A percentile compares a stretch with the other conserved stretches of the same genome.
phyloP scores from a whole-genome alignment of 2,797 vertebrate genomes.

The Meda fulgida region DNA sequence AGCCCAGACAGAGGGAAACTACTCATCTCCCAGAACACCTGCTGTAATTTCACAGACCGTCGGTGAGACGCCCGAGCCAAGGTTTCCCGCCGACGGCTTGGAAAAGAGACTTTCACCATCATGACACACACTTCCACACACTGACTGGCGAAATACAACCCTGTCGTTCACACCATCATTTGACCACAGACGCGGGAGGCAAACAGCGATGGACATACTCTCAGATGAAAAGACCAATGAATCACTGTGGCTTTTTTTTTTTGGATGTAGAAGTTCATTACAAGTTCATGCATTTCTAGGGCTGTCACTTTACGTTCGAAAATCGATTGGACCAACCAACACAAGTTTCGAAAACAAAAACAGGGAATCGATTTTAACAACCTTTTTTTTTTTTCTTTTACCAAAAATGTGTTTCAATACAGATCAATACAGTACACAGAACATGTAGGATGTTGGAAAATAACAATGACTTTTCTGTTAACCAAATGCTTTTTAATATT shows the following conservation, averaged over 20 bases:
- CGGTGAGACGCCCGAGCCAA: background rate
- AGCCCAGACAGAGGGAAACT: background rate
- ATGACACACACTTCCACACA: background rate
- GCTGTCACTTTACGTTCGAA: too few relatives aligned
- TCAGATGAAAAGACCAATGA: background rate
- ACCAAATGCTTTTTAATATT: too few relatives aligned
- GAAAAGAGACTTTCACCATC: slow-evolving; percentile 26
- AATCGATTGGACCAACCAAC: too few relatives aligned
- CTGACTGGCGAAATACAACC: background rate
- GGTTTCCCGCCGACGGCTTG: background rate
- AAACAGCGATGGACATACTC: background rate
- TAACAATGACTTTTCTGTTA: too few relatives aligned
- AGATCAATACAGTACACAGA: too few relatives aligned
- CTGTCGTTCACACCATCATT: slow-evolving; percentile 12
- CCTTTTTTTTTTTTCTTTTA: too few relatives aligned
- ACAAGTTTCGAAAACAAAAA: too few relatives aligned
- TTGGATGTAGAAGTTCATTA: background rate
- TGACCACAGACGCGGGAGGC: background rate
- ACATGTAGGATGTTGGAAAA: too few relatives aligned
- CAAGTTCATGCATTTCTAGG: background rate
- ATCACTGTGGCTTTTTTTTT: background rate
- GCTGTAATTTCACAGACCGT: slow-evolving; percentile 47
- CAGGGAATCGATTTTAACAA: too few relatives aligned
- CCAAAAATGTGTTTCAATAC: too few relatives aligned
- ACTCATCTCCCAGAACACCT: slow-evolving; percentile 54